Evolutionary conservation across 2,113 vertebrate species (phyloP).

Genomic region (Andinoacara biseriatus): DNA sequence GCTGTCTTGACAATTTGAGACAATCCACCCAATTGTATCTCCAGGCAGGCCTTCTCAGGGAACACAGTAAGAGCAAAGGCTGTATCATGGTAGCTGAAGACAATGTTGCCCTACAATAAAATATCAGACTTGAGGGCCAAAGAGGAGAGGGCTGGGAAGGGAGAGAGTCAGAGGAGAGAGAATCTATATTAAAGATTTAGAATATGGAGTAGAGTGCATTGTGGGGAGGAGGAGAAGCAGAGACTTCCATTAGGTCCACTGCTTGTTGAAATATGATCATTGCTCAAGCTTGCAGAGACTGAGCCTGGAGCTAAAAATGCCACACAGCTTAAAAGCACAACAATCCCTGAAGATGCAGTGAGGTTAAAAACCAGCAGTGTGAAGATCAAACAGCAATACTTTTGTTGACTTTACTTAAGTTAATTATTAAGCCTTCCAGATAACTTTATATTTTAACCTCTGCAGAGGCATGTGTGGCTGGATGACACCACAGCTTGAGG

Average conservation of each 20-base stretch:
- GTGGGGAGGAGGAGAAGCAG: constrained; percentile 35
- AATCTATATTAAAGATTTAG: constrained; percentile 70
- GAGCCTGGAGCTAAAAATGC: constrained; percentile 27
- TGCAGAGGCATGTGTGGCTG: neutral
- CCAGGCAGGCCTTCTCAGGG: constrained; percentile 38
- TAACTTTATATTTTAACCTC: constrained; percentile 8
- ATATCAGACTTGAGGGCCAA: constrained; percentile 52
- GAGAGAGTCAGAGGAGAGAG: constrained; percentile 4
- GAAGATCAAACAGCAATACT: neutral
- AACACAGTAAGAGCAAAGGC: constrained; percentile 19
- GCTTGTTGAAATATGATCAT: constrained; percentile 69
- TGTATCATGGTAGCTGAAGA: constrained; percentile 43
- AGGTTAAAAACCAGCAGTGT: neutral
- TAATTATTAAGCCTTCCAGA: neutral
- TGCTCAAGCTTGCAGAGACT: constrained; percentile 22
- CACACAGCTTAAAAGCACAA: constrained; percentile 10
- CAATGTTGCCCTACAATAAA: constrained; percentile 65
- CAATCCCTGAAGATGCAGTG: neutral
- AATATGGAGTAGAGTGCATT: constrained; percentile 37
- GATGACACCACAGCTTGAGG: neutral
- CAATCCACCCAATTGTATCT: constrained; percentile 70
- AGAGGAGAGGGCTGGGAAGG: constrained; percentile 4
- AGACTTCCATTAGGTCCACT: constrained; percentile 60
- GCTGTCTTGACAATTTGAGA: constrained; percentile 55
- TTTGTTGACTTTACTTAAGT: neutral